Conservation (phyloP, 2,113 vertebrate species). For the Cyphomyrus discorhynchus region DNA sequence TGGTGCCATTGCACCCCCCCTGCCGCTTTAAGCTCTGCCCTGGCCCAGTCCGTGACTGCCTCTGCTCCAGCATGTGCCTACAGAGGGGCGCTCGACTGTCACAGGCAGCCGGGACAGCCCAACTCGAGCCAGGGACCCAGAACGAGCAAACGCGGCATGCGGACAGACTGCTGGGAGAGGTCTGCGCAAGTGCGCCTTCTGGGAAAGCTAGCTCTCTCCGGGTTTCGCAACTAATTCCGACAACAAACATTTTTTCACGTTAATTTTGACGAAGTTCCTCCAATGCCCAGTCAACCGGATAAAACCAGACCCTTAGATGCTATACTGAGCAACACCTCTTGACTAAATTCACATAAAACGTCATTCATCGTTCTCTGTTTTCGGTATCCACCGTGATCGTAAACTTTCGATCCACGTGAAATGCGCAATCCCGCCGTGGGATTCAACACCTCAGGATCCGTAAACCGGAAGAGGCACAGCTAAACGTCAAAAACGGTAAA, state of each 20-base stretch:
- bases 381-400: background rate
- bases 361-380: background rate
- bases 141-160: background rate
- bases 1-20: accelerated
- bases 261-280: background rate
- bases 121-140: background rate
- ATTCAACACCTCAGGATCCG: background rate
- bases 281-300: background rate
- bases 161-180: background rate
- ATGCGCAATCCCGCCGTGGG: background rate
- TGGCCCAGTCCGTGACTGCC: background rate
- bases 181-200: background rate
- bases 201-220: background rate
- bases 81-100: background rate
- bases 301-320: background rate
- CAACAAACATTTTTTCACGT: background rate
- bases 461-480: background rate
- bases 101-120: background rate
- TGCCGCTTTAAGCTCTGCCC: background rate
- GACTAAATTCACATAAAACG: background rate
- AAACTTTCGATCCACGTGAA: background rate
- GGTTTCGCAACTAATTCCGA: background rate
- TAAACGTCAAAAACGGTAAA: background rate
- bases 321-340: background rate
- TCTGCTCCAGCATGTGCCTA: background rate